Conservation (phyloP, 2,113 vertebrate species). For the Heliornis fulica region DNA sequence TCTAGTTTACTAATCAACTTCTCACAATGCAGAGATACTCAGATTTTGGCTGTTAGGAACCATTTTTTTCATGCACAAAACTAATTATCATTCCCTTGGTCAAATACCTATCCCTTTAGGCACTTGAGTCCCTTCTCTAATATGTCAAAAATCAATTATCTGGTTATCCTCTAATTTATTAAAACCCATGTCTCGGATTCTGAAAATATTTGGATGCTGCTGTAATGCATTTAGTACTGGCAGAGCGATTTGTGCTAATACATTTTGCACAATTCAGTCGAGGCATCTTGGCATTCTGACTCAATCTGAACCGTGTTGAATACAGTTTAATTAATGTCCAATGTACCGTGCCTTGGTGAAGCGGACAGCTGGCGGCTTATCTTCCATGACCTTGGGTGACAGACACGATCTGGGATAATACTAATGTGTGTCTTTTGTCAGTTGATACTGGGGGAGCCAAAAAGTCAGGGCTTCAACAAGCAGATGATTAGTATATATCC, state of each 20-base stretch:
- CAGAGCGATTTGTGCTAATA: neutral
- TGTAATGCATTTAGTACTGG: neutral
- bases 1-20: neutral
- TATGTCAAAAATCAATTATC: constrained; percentile 7
- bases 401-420: constrained; percentile 13
- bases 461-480: constrained; percentile 26
- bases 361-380: constrained; percentile 10
- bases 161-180: constrained; percentile 31
- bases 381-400: constrained; percentile 11
- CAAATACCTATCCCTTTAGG: neutral
- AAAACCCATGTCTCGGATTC: neutral
- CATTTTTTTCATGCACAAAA: neutral
- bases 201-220: constrained; percentile 28
- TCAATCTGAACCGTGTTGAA: neutral
- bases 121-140: neutral
- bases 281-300: constrained; percentile 28
- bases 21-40: neutral
- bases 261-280: neutral
- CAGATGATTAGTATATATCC: neutral
- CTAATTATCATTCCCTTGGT: neutral
- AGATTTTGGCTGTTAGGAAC: neutral
- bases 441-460: neutral
- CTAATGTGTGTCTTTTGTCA: constrained; percentile 50
- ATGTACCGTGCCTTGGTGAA: constrained; percentile 1
- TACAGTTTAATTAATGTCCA: constrained; percentile 32